A percentile compares a stretch with the other conserved stretches of the same genome.
phyloP scores from a whole-genome alignment of 1,140 invertebrate genomes.

The Coelopa frigida region DNA sequence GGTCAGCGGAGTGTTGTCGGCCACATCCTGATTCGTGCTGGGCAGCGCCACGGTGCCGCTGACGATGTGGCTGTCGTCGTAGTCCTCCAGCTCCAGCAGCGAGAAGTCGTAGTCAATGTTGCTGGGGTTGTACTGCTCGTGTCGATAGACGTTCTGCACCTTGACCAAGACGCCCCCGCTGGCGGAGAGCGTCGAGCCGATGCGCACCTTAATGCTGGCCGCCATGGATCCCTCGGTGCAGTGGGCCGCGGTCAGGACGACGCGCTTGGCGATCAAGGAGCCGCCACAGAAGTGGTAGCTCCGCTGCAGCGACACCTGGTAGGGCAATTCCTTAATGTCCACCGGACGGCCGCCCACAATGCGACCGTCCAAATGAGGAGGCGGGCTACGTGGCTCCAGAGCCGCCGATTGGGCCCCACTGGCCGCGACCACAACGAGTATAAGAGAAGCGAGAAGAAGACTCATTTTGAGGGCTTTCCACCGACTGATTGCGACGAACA shows the following conservation, averaged over 20 bases:
- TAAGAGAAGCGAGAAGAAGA: not conserved
- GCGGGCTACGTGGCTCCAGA: not conserved
- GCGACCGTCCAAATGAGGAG: constrained; percentile 30
- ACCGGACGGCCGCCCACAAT: constrained; percentile 44
- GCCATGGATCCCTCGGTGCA: constrained; percentile 43
- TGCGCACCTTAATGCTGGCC: constrained; percentile 20
- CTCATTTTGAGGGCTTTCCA: not conserved
- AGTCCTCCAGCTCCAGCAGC: constrained; percentile 26
- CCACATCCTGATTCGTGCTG: constrained; percentile 18
- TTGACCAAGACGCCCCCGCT: constrained; percentile 27
- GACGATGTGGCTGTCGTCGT: constrained; percentile 15
- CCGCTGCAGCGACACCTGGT: constrained; percentile 45
- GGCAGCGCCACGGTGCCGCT: constrained; percentile 23
- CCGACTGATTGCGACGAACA: not conserved
- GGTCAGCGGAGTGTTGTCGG: constrained; percentile 29
- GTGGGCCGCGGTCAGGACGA: constrained; percentile 49
- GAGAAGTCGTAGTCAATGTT: constrained; percentile 41
- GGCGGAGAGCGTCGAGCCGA: constrained; percentile 25
- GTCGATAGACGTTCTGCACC: constrained; percentile 27
- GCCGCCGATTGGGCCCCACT: not conserved
- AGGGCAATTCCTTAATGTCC: constrained; percentile 41
- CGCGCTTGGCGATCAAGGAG: constrained; percentile 52
- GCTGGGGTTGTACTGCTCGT: constrained; percentile 30
- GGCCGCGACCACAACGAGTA: not conserved
- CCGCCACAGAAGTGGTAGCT: constrained; percentile 54